phyloP scores from a whole-genome alignment of 2,888 invertebrate species.

The Polyommatus iphigenia region DNA sequence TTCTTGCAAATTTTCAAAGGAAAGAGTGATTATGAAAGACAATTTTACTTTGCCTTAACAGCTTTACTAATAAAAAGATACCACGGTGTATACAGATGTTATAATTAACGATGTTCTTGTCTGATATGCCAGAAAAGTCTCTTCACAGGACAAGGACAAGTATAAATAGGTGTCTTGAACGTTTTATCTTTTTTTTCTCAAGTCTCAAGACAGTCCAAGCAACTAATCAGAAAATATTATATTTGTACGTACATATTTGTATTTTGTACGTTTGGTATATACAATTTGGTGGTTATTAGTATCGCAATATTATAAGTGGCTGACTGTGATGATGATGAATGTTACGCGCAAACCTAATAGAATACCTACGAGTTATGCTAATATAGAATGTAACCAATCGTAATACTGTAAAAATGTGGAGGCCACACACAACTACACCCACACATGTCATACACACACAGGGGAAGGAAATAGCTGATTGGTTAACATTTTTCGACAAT shows the following conservation, averaged over 20 bases:
- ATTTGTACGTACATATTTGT: too few relatives aligned
- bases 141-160: too few relatives aligned
- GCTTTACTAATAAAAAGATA: neutral
- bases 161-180: too few relatives aligned
- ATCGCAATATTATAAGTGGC: neutral
- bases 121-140: too few relatives aligned
- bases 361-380: slow-evolving; percentile 29
- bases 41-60: neutral
- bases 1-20: neutral
- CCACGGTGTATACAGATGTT: neutral
- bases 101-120: neutral
- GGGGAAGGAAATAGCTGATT: slow-evolving; percentile 48
- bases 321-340: neutral
- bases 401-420: slow-evolving; percentile 34
- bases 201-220: too few relatives aligned
- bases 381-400: slow-evolving; percentile 33
- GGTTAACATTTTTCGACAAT: slow-evolving; percentile 72
- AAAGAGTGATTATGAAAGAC: neutral
- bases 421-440: slow-evolving; percentile 39
- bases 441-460: slow-evolving; percentile 50
- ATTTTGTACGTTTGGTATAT: too few relatives aligned
- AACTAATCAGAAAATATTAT: too few relatives aligned
- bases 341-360: neutral
- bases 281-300: neutral
- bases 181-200: too few relatives aligned